Evolutionary conservation across 2,888 invertebrate species (phyloP).

Genomic region (Apeira syringaria): DNA sequence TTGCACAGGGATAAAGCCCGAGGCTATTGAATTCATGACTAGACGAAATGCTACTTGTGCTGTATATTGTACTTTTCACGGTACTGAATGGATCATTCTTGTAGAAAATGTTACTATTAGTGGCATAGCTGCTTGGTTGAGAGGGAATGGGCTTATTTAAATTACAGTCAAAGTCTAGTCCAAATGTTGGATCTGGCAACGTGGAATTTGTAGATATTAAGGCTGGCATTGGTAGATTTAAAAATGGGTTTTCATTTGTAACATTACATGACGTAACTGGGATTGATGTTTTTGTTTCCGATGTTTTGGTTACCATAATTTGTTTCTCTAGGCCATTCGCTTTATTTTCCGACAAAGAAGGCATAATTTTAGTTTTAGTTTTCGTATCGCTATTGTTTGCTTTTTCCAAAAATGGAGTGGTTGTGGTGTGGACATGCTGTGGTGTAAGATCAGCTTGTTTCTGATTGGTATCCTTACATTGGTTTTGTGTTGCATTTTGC

Average conservation of each 20-base stretch:
- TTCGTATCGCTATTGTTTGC: slow-evolving; percentile 37
- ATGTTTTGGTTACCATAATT: slow-evolving; percentile 42
- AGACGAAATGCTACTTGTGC: slow-evolving; percentile 72
- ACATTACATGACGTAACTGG: slow-evolving; percentile 40
- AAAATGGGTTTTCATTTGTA: slow-evolving; percentile 67
- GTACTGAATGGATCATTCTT: slow-evolving; percentile 70
- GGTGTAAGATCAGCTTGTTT: slow-evolving; percentile 47
- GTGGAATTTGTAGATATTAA: slow-evolving; percentile 60
- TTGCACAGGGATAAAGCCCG: slow-evolving; percentile 74
- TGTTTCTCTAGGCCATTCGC: slow-evolving; percentile 51
- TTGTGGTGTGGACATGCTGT: slow-evolving; percentile 28
- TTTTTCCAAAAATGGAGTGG: slow-evolving; percentile 54
- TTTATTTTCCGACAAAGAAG: slow-evolving; percentile 43
- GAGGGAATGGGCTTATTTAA: slow-evolving; percentile 56
- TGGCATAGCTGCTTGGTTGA: slow-evolving; percentile 53
- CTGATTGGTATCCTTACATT: slow-evolving; percentile 44
- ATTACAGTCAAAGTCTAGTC: slow-evolving; percentile 71
- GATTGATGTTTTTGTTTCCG: slow-evolving; percentile 44
- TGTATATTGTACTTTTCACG: slow-evolving; percentile 71
- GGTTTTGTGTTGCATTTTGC: slow-evolving; percentile 38
- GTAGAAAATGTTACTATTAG: slow-evolving; percentile 66
- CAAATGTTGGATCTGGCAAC: slow-evolving; percentile 57
- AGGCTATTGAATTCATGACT: slow-evolving; percentile 73
- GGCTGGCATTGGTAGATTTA: slow-evolving; percentile 66
- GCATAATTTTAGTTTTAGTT: slow-evolving; percentile 40